Conservation (phyloP, 2,888 invertebrate genomes). For the Holacanthella duospinosa region DNA sequence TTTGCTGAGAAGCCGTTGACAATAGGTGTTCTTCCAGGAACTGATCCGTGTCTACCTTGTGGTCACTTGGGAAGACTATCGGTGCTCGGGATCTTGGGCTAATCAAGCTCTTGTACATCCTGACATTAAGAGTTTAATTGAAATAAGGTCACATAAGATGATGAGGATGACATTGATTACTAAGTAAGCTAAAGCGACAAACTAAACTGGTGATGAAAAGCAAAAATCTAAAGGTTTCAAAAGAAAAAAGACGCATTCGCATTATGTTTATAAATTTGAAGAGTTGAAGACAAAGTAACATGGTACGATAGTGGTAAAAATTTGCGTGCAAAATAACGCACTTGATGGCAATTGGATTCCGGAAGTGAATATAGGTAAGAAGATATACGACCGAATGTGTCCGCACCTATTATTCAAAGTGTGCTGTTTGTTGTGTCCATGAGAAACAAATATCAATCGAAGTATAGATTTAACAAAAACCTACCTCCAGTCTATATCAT, state of each 20-base stretch:
- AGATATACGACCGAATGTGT: background rate
- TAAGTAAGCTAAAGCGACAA: no score
- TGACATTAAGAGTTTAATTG: background rate
- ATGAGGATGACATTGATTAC: no score
- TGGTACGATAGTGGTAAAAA: background rate
- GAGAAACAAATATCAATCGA: background rate
- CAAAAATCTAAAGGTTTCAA: background rate
- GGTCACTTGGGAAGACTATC: conserved; percentile 29
- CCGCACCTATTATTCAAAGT: background rate
- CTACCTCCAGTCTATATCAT: no score
- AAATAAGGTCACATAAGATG: no score
- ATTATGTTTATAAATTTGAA: background rate
- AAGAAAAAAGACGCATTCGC: no score
- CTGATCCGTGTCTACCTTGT: conserved; percentile 17
- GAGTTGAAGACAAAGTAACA: background rate
- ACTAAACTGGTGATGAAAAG: no score
- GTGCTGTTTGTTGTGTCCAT: conserved; percentile 1
- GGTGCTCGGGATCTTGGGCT: conserved; percentile 36
- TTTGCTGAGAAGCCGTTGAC: no score
- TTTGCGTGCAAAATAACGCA: background rate
- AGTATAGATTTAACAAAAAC: background rate
- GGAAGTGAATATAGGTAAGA: conserved; percentile 1
- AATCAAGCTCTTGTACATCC: conserved; percentile 27
- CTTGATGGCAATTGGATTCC: background rate
- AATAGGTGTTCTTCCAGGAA: background rate